Evolutionary conservation across 1,140 invertebrate genomes (phyloP).

Genomic region (Drosophila obscura): DNA sequence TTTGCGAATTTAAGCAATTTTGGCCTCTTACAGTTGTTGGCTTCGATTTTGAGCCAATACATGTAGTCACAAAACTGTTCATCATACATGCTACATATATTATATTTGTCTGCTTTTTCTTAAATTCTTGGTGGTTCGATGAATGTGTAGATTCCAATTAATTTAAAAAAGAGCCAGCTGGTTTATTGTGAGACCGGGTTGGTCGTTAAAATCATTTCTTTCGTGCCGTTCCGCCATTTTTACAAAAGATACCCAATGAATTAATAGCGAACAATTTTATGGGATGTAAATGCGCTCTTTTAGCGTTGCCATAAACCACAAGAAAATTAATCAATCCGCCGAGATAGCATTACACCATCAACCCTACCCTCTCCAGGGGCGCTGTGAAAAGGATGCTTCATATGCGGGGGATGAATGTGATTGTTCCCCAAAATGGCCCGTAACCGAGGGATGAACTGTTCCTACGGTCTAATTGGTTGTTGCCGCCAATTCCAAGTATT

Average conservation of each 20-base stretch:
- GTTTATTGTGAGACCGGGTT: constrained; percentile 22
- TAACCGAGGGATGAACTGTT: constrained; percentile 24
- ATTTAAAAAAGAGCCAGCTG: not conserved
- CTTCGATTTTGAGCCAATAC: too few species aligned
- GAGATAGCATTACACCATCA: constrained; percentile 54
- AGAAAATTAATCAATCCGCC: constrained; percentile 56
- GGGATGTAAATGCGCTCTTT: constrained; percentile 59
- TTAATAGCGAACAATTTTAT: constrained; percentile 71
- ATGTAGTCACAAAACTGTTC: too few species aligned
- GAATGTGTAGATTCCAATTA: not conserved
- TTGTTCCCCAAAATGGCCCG: constrained; percentile 30
- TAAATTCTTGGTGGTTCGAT: constrained; percentile 4
- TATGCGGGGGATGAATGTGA: constrained; percentile 44
- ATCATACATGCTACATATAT: too few species aligned
- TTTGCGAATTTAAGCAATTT: too few species aligned
- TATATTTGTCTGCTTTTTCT: too few species aligned
- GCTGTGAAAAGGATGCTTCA: constrained; percentile 3
- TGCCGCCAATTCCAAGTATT: constrained; percentile 26
- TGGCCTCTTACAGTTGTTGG: too few species aligned
- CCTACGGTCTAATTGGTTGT: constrained; percentile 55
- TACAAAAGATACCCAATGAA: constrained; percentile 57
- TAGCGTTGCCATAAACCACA: constrained; percentile 69
- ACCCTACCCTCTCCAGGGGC: constrained; percentile 27
- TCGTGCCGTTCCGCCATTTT: constrained; percentile 72
- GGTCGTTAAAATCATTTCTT: constrained; percentile 32